Evolutionary conservation across 2,888 invertebrate species (phyloP).

Genomic region (Galerucella nymphaeae): DNA sequence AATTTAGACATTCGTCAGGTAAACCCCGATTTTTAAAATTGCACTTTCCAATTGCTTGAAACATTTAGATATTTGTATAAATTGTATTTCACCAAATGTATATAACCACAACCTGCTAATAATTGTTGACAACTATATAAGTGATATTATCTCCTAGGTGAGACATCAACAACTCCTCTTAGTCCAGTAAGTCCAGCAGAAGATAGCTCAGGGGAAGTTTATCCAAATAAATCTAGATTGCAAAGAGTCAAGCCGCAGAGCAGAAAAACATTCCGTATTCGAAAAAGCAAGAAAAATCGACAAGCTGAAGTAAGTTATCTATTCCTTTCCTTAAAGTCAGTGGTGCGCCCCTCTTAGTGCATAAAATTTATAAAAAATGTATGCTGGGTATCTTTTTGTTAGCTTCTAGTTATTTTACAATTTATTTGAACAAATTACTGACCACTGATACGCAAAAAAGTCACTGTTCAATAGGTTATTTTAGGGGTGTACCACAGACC

Average conservation of each 20-base stretch:
- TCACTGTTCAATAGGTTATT: too few species aligned
- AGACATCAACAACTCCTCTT: constrained; percentile 79
- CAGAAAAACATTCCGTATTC: constrained; percentile 90
- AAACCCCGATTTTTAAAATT: constrained; percentile 47
- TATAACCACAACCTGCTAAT: too few species aligned
- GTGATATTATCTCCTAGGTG: constrained; percentile 67
- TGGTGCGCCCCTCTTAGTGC: too few species aligned
- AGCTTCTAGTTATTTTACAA: too few species aligned
- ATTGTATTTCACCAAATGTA: too few species aligned
- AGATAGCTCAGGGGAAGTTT: constrained; percentile 72
- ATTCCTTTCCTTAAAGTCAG: too few species aligned
- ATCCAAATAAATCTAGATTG: constrained; percentile 75
- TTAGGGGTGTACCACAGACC: too few species aligned
- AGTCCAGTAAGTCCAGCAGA: constrained; percentile 79
- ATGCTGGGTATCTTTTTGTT: too few species aligned
- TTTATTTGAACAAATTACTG: too few species aligned
- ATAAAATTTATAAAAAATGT: too few species aligned
- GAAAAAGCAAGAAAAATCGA: constrained; percentile 79
- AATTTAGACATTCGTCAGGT: constrained; percentile 83
- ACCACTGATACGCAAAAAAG: too few species aligned
- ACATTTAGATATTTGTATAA: too few species aligned
- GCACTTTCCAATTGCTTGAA: not conserved
- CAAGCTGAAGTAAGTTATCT: constrained; percentile 71
- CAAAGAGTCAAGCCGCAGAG: constrained; percentile 95
- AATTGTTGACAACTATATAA: not conserved